Evolutionary conservation across 2,888 invertebrate species (phyloP).

Genomic region (Bimastos eiseni): DNA sequence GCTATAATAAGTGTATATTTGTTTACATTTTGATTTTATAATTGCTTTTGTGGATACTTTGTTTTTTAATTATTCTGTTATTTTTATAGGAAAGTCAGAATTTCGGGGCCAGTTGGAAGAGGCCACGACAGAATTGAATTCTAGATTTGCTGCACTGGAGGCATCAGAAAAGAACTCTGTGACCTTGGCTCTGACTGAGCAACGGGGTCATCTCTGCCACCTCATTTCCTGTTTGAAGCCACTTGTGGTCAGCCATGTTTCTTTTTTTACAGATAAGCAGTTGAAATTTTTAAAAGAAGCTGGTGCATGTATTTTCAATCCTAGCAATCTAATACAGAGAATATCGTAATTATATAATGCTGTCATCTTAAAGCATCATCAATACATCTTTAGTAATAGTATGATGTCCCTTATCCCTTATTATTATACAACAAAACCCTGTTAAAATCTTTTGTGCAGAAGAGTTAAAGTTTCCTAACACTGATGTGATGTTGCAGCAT

Average conservation of each 20-base stretch:
- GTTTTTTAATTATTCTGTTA: not conserved
- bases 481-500: not conserved
- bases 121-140: not conserved
- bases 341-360: not conserved
- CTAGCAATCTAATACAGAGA: not conserved
- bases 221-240: not conserved
- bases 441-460: not conserved
- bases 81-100: not conserved
- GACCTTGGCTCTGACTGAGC: not conserved
- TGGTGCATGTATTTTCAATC: not conserved
- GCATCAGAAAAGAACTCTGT: not conserved
- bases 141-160: constrained; percentile 8
- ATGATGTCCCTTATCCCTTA: too few relatives aligned
- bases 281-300: not conserved
- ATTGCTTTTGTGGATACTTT: not conserved
- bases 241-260: not conserved
- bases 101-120: not conserved
- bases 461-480: not conserved
- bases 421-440: too few relatives aligned
- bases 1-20: not conserved
- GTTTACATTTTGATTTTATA: not conserved
- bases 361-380: not conserved
- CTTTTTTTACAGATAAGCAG: not conserved
- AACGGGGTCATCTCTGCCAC: not conserved
- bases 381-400: too few relatives aligned